phyloP scores from a whole-genome alignment of 1,140 invertebrate species.

The Batillaria attramentaria region DNA sequence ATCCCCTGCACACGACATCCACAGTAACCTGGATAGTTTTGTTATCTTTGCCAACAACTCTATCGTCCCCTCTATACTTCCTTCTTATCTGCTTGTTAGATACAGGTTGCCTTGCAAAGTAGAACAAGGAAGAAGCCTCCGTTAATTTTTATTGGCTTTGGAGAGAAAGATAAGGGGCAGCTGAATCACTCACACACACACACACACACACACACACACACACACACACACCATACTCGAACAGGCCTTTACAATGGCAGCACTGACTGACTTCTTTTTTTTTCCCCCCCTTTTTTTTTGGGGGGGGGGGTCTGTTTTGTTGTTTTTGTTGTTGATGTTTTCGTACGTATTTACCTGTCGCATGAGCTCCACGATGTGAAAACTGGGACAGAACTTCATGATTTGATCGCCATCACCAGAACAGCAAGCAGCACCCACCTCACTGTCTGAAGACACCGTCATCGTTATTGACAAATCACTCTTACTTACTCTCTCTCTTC shows the following conservation, averaged over 20 bases:
- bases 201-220: conserved; percentile 3
- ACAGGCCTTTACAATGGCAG: neutral
- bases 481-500: too few species aligned
- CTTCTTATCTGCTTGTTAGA: neutral
- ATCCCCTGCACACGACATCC: conserved; percentile 44
- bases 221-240: neutral
- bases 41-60: too few species aligned
- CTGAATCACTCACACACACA: conserved; percentile 11
- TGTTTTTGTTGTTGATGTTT: neutral
- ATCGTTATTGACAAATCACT: neutral
- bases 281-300: neutral
- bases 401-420: conserved; percentile 98
- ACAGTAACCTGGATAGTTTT: too few species aligned
- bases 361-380: conserved; percentile 50
- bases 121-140: neutral
- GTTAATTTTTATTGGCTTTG: too few species aligned
- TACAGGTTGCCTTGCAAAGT: neutral
- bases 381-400: conserved; percentile 87
- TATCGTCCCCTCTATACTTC: neutral
- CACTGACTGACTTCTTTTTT: neutral
- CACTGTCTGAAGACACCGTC: conserved; percentile 74
- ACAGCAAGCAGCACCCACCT: conserved; percentile 89
- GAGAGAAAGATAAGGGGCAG: too few species aligned
- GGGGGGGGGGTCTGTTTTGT: neutral
- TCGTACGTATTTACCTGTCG: conserved; percentile 43